Evolutionary conservation across 2,888 invertebrate genomes (phyloP), one percentile per base, ranked within the genome.

Genomic region (Callinectes sapidus): DNA sequence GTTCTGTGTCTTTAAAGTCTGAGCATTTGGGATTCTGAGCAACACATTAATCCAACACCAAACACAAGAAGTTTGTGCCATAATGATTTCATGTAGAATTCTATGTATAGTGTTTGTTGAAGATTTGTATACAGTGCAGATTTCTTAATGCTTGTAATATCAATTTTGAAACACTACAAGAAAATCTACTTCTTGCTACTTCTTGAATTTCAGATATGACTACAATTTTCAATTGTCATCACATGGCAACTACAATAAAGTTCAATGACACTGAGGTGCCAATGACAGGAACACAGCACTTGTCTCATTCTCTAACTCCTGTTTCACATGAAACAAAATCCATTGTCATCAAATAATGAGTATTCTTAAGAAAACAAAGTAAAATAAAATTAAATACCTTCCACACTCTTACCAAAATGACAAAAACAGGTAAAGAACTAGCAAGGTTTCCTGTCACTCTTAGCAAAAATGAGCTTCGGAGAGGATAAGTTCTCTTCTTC

Each of bases 401-500:
- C 14, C 81, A 32, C 81, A 13, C 35, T 81, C 35, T 81, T 32
- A 35, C 81, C 71, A 81, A 81, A 16, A 32, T 55, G 61, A 13
- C 8, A 32, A 32, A 88, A 88, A 13, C 8, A 32, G 48, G 1
- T 39, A 35, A 16, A 54, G 66, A 66, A 71, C 91, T 91, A 92
- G 28, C 89, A 81, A 54, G 48, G 42, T 23, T 35, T 77, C 35
- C 35, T 92, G 54, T 39, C 35, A 35, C 28, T 28, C 18, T 35
- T 54, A 32, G 85, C n/a, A 10, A 81, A 89, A 13, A 81, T 32
- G 32, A 71, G 23, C 35, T 87, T 90, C n/a, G 90, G 71, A 54
- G 92, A 87, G n/a, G 92, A 81, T 32, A 92, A 48, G 61, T 92
- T 92, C 77, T 92, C 92, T 48, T 92, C 90, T 71, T 92, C 92